phyloP scores from a whole-genome alignment of 64 coral and sea anemone species.

The Acropora yongei region DNA sequence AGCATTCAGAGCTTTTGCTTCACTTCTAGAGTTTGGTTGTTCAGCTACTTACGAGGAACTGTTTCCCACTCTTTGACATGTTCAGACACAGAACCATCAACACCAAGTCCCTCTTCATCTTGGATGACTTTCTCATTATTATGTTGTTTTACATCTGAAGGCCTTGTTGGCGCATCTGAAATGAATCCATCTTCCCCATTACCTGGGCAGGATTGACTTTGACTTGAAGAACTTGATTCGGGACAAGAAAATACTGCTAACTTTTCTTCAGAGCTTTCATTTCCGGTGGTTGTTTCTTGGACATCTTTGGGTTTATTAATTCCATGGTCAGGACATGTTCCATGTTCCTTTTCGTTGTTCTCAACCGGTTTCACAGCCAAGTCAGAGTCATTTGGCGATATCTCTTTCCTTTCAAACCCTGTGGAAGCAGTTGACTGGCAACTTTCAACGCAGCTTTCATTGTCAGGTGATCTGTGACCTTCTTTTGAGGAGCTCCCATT shows the following conservation, averaged over 20 bases:
- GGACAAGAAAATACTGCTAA: background rate
- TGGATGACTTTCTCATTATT: background rate
- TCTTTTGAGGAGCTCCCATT: background rate
- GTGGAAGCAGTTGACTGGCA: background rate
- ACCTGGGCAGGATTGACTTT: background rate
- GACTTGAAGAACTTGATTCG: background rate
- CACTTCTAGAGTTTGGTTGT: too few species aligned
- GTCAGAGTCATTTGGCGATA: too few species aligned
- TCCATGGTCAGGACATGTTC: background rate
- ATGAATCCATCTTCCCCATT: background rate
- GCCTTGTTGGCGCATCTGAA: background rate
- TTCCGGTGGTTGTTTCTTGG: background rate
- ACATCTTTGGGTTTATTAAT: background rate
- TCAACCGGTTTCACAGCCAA: background rate
- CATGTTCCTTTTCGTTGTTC: background rate
- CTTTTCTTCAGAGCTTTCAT: background rate
- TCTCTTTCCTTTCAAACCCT: too few species aligned
- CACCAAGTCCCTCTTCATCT: background rate
- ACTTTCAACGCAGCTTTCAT: background rate
- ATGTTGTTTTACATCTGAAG: background rate
- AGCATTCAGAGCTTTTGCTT: too few species aligned
- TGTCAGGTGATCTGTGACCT: background rate
- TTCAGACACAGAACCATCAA: background rate
- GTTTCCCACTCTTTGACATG: background rate
- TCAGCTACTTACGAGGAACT: background rate